These are phyloP conservation scores for Peromyscus melanophrys DNA, from an alignment of 2,797 vertebrate species.

Conservation along the genomic window DNA sequence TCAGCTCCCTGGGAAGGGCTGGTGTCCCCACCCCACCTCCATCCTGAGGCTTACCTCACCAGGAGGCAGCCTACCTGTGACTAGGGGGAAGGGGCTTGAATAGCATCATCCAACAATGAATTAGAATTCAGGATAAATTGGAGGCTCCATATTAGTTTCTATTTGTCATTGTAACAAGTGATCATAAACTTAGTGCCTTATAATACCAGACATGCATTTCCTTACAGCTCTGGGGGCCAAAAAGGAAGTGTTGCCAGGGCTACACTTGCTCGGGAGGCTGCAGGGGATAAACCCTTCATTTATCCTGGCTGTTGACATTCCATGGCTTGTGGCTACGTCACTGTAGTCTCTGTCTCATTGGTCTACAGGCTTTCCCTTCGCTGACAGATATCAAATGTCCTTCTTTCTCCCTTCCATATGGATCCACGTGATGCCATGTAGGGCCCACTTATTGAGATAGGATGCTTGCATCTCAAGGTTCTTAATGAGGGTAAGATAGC, in stretches of 20 bases:
- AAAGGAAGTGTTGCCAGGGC: background rate
- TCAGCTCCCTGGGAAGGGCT: background rate
- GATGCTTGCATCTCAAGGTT: background rate
- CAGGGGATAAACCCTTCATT: background rate
- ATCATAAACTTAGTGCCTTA: background rate
- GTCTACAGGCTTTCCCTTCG: background rate
- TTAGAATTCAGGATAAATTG: background rate
- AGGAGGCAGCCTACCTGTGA: background rate
- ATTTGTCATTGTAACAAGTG: background rate
- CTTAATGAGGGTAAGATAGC: background rate
- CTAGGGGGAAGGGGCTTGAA: background rate
- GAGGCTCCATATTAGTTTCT: background rate
- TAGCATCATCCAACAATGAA: background rate
- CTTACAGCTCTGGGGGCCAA: background rate
- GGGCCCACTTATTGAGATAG: background rate
- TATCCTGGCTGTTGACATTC: background rate
- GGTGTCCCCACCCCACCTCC: background rate
- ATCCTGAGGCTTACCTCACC: background rate
- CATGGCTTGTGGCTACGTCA: background rate
- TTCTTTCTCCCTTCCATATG: background rate
- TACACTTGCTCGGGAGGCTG: background rate
- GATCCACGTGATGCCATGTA: background rate
- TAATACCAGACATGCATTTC: background rate
- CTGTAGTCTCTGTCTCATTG: background rate
- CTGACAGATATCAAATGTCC: background rate